Evolutionary conservation across 2,888 invertebrate genomes (phyloP), one percentile per base, ranked within the genome.

Genomic region (Mythimna vitellina): DNA sequence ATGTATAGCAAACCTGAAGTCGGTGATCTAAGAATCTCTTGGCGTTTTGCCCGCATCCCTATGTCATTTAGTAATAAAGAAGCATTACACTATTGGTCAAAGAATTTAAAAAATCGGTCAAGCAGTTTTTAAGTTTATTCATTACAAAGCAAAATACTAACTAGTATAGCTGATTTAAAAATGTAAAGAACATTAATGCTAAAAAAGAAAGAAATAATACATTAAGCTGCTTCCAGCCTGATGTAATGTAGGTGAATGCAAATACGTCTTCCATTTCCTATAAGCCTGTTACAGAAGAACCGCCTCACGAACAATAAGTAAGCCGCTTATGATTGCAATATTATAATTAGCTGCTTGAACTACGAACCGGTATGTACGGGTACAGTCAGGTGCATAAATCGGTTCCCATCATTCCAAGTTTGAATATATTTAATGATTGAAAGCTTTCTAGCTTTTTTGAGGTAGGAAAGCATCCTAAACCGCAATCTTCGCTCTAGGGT

Each of bases 251-350:
- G 6, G 17, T 35, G 12, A 58, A 49, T 17, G 4, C 8, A 73
- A 22, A 70, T 25, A 51, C 20, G 0, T 75, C 17, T 57, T 57
- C 14, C 32, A n/a, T 58, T 70, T 29, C 29, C 46, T 17, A 9
- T 49, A 57, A 49, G 22, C 12, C 22, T 12, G 32, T 75, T 17
- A 22, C 20, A 60, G 20, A 61, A 22, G n/a, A 8, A 12, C 20
- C n/a, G 22, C 38, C 53, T 69, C 25, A 6, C 29, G 12, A 53
- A 70, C 42, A 73, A 76, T 69, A 67, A 73, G 49, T 76, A 73
- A 69, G 70, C 46, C 29, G 54, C 60, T 56, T 61, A 38, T 6
- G 10, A 61, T 54, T 56, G 54, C 54, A 49, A 58, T 57, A 64
- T 42, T 29, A n/a, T 53, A 58, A 32, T 57, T 57, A 20, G 56